A percentile compares a stretch with the other conserved stretches of the same genome.
Conservation (phyloP, 2,888 invertebrate species). For the Erannis defoliaria region DNA sequence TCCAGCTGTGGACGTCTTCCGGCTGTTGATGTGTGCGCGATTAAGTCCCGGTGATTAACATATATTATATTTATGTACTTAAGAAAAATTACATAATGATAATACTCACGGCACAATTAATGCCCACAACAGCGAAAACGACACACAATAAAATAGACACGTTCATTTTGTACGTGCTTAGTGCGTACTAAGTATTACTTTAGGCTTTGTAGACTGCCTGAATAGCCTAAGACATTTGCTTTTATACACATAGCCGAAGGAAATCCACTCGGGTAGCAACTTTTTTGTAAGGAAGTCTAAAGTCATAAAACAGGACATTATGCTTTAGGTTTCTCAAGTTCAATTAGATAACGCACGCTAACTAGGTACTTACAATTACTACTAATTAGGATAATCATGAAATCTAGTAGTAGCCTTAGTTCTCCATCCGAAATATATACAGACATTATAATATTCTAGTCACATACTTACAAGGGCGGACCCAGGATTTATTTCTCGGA, state of each 20-base stretch:
- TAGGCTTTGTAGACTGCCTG: constrained; percentile 38
- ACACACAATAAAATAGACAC: constrained; percentile 49
- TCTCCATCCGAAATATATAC: not conserved
- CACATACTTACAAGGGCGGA: too few species aligned
- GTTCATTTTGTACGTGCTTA: constrained; percentile 48
- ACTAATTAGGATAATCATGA: too few species aligned
- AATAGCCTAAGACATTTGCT: constrained; percentile 40
- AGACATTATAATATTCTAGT: too few species aligned
- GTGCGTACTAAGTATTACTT: constrained; percentile 21
- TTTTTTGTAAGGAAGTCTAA: constrained; percentile 40
- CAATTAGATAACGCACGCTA: not conserved
- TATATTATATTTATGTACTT: too few species aligned
- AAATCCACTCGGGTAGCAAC: constrained; percentile 49
- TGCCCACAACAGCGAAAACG: constrained; percentile 60
- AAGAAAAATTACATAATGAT: not conserved
- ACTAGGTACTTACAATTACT: not conserved
- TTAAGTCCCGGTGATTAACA: too few species aligned
- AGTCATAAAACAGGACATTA: not conserved
- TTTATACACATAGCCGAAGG: constrained; percentile 60
- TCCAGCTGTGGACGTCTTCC: too few species aligned
- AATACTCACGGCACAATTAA: constrained; percentile 56
- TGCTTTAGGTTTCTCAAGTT: not conserved
- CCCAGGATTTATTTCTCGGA: too few species aligned
- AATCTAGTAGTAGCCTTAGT: too few species aligned
- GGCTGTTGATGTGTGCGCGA: too few species aligned